Evolutionary conservation across 2,797 vertebrate genomes (phyloP).

Genomic region (Gambusia yucatana): DNA sequence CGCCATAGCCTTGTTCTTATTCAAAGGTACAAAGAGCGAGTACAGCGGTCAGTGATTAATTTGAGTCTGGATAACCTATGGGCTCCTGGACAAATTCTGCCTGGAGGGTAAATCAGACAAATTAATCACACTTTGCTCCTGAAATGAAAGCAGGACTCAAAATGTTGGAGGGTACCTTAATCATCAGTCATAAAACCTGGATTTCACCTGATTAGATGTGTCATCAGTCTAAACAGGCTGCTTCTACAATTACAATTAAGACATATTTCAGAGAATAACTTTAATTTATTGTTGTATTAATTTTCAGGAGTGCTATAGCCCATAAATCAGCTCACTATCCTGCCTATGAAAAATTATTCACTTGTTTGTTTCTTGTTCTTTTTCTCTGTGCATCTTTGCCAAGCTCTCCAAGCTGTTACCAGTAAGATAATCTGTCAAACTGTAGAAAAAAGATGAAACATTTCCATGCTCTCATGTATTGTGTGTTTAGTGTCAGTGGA

Average conservation of each 20-base stretch:
- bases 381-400: neutral
- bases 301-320: neutral
- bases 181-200: constrained; percentile 23
- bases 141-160: constrained; percentile 18
- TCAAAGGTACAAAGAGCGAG: constrained; percentile 50
- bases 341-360: neutral
- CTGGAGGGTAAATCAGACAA: constrained; percentile 40
- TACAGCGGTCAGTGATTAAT: constrained; percentile 48
- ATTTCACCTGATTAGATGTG: neutral
- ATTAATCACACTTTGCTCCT: constrained; percentile 28
- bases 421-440: neutral
- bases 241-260: neutral
- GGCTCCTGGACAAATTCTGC: constrained; percentile 30
- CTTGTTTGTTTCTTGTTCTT: neutral
- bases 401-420: neutral
- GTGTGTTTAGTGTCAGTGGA: neutral
- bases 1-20: constrained; percentile 41
- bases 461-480: neutral
- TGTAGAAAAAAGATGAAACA: neutral
- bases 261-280: neutral
- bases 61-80: constrained; percentile 29
- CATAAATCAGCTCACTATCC: neutral
- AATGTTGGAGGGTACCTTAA: constrained; percentile 18
- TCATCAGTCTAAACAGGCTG: neutral
- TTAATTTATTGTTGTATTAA: neutral